Conservation (phyloP, 1,140 invertebrate species). For the Trichonephila clavipes region DNA sequence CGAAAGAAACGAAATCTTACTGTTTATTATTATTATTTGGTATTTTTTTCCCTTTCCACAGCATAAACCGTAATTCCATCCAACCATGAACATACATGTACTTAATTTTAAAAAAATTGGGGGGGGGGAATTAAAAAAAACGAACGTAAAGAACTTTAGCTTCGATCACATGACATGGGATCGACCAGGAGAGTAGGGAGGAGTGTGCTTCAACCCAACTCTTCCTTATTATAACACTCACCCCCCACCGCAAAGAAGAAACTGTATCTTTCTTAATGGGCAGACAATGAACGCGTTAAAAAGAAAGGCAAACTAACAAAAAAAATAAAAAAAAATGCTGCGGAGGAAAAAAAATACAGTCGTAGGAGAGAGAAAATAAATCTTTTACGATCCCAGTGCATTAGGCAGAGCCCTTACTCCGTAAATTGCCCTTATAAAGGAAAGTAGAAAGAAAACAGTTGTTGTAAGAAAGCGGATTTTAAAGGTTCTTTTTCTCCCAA, state of each 20-base stretch:
- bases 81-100: background rate
- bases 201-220: background rate
- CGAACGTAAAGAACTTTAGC: background rate
- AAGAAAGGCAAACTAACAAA: background rate
- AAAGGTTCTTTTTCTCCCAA: conserved; percentile 60
- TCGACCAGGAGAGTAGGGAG: background rate
- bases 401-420: conserved; percentile 42
- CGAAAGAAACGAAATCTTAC: too few relatives aligned
- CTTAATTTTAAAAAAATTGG: background rate
- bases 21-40: too few relatives aligned
- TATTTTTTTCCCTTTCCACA: too few relatives aligned
- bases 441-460: conserved; percentile 51
- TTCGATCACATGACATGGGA: background rate
- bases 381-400: conserved; percentile 62
- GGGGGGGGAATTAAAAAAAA: too few relatives aligned
- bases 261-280: conserved; percentile 54
- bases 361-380: conserved; percentile 16
- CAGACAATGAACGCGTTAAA: conserved; percentile 56
- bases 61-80: background rate
- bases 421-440: conserved; percentile 55
- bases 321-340: background rate
- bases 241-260: background rate
- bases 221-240: background rate
- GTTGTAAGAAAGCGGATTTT: conserved; percentile 62
- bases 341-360: background rate